phyloP scores from a whole-genome alignment of 2,797 vertebrate species.

The Myoxocephalus aenaeus region DNA sequence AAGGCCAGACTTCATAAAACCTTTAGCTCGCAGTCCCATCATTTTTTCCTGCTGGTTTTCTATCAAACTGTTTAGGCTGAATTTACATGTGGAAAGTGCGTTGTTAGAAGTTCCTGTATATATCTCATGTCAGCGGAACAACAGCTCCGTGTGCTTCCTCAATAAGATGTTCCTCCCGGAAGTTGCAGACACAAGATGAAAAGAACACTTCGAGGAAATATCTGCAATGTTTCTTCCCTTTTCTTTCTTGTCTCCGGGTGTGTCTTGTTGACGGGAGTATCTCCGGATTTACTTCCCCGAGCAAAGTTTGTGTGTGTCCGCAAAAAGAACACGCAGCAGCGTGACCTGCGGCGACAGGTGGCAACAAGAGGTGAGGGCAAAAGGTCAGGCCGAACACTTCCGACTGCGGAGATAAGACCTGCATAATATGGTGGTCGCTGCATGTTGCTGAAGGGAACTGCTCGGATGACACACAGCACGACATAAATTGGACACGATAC shows the following conservation, averaged over 20 bases:
- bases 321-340: background rate
- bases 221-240: background rate
- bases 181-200: background rate
- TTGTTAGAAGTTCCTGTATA: background rate
- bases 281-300: constrained; percentile 64
- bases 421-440: background rate
- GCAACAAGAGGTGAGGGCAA: constrained; percentile 72
- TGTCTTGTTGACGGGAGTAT: constrained; percentile 58
- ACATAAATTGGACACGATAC: background rate
- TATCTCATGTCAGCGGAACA: background rate
- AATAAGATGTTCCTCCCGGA: background rate
- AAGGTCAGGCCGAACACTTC: constrained; percentile 78
- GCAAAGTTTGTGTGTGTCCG: constrained; percentile 42
- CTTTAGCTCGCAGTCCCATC: background rate
- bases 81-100: background rate
- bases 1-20: background rate
- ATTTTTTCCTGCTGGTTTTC: background rate
- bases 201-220: background rate
- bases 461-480: background rate
- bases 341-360: constrained; percentile 80
- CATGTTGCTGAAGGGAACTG: background rate
- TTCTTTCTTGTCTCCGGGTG: constrained; percentile 37
- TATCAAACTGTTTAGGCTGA: background rate
- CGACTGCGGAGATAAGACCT: constrained; percentile 56
- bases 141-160: too few species aligned